Conservation (phyloP, 2,113 vertebrate species). For the Phrynocephalus versicolor region DNA sequence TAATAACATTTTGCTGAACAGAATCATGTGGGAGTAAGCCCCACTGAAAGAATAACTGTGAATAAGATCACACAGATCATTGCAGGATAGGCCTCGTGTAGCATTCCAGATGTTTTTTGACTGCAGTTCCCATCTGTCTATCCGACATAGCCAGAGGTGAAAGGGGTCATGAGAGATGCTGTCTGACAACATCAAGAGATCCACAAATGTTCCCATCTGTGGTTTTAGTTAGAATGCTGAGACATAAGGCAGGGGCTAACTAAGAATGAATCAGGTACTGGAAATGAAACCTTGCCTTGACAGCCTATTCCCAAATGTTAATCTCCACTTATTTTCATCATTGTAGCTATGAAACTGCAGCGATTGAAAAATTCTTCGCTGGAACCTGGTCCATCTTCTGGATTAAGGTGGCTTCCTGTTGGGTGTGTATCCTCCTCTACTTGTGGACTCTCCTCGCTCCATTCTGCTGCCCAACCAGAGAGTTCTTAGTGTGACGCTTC, state of each 20-base stretch:
- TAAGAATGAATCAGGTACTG: neutral
- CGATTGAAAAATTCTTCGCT: constrained; percentile 88
- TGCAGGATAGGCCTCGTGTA: no score
- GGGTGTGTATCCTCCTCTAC: constrained; percentile 91
- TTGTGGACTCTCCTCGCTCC: constrained; percentile 88
- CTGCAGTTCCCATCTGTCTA: no score
- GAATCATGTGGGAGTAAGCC: neutral
- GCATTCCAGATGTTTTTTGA: no score
- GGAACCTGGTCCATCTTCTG: constrained; percentile 95
- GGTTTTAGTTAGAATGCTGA: neutral
- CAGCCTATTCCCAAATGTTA: neutral
- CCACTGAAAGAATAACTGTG: neutral
- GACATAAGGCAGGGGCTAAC: neutral
- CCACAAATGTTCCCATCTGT: no score
- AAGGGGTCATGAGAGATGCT: no score
- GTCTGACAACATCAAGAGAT: no score
- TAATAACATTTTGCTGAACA: no score
- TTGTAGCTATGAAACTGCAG: constrained; percentile 85
- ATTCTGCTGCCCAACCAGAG: constrained; percentile 81
- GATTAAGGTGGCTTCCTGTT: constrained; percentile 96
- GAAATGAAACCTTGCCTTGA: neutral
- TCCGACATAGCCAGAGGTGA: no score
- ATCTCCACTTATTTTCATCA: neutral
- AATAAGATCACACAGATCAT: neutral
- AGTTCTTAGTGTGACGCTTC: constrained; percentile 72